phyloP scores from a whole-genome alignment of 1,140 invertebrate genomes.

The Prorops nasuta region DNA sequence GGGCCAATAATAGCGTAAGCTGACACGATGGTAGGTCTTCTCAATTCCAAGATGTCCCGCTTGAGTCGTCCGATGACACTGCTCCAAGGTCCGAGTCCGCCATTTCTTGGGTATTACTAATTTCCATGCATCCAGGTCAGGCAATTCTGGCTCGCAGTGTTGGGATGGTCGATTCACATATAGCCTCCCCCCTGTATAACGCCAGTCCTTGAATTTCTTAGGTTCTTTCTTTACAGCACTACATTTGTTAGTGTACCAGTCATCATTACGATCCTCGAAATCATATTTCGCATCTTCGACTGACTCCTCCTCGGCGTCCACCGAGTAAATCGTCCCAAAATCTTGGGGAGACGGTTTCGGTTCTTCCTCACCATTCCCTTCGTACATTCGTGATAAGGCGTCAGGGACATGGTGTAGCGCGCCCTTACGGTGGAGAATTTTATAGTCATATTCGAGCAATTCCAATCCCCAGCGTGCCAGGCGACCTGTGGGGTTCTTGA shows the following conservation, averaged over 20 bases:
- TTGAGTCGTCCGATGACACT: not conserved
- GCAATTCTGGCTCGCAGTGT: not conserved
- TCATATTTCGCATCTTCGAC: not conserved
- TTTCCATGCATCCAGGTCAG: slow-evolving; percentile 17
- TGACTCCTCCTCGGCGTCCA: too few relatives aligned
- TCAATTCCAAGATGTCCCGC: slow-evolving; percentile 41
- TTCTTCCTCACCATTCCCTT: too few relatives aligned
- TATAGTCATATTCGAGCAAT: not conserved
- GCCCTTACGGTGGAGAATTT: slow-evolving; percentile 4
- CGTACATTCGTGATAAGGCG: slow-evolving; percentile 11
- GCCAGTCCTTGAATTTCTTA: not conserved
- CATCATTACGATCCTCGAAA: not conserved
- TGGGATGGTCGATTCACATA: not conserved
- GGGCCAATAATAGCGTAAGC: slow-evolving; percentile 11
- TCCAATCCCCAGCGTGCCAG: slow-evolving; percentile 30
- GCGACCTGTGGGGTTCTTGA: not conserved
- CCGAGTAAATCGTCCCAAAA: too few relatives aligned
- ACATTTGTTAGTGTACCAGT: slow-evolving; percentile 4
- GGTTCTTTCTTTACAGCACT: not conserved
- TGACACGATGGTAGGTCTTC: slow-evolving; percentile 31
- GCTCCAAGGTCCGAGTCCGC: not conserved
- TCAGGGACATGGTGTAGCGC: not conserved
- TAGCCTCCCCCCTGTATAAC: not conserved
- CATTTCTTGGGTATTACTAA: slow-evolving; percentile 4
- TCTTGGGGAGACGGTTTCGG: too few relatives aligned